These are phyloP conservation scores for Sebastes steindachneri DNA, from an alignment of 2,797 vertebrate genomes.

Conservation along the genomic window DNA sequence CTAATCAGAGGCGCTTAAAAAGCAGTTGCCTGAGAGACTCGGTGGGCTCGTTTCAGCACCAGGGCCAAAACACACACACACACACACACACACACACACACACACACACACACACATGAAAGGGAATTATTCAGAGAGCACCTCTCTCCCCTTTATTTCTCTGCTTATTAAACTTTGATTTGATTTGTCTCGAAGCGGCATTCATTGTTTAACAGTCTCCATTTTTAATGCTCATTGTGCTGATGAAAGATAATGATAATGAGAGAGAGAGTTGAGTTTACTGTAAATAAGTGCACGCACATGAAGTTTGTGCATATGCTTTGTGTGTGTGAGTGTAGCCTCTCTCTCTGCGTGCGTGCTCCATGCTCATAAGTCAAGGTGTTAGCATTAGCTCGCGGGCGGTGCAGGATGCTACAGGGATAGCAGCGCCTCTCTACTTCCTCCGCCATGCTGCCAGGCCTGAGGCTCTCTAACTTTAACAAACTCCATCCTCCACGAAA, in stretches of 20 bases:
- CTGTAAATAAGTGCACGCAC: conserved; percentile 44
- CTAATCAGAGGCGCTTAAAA: conserved; percentile 21
- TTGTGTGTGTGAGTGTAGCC: background rate
- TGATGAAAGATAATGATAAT: conserved; percentile 73
- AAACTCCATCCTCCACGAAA: background rate
- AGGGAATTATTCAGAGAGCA: conserved; percentile 79
- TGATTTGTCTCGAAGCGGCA: conserved; percentile 71
- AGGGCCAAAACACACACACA: background rate
- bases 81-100: conserved; percentile 18
- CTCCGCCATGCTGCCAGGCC: conserved; percentile 50
- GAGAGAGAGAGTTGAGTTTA: conserved; percentile 29
- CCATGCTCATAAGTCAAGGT: conserved; percentile 54
- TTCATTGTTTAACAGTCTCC: conserved; percentile 57
- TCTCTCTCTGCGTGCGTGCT: background rate
- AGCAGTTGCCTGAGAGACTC: conserved; percentile 43
- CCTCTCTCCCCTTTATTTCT: conserved; percentile 29
- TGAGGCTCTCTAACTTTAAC: conserved; percentile 40
- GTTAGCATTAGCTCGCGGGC: conserved; percentile 65
- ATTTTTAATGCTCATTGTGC: conserved; percentile 73
- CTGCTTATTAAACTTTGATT: conserved; percentile 77
- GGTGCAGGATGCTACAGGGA: conserved; percentile 60
- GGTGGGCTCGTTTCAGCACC: conserved; percentile 33
- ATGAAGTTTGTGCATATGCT: conserved; percentile 8
- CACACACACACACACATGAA: conserved; percentile 57
- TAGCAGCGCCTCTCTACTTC: conserved; percentile 52